These are phyloP conservation scores for Hucho hucho DNA, from an alignment of 2,113 vertebrate species.

Conservation along the genomic window DNA sequence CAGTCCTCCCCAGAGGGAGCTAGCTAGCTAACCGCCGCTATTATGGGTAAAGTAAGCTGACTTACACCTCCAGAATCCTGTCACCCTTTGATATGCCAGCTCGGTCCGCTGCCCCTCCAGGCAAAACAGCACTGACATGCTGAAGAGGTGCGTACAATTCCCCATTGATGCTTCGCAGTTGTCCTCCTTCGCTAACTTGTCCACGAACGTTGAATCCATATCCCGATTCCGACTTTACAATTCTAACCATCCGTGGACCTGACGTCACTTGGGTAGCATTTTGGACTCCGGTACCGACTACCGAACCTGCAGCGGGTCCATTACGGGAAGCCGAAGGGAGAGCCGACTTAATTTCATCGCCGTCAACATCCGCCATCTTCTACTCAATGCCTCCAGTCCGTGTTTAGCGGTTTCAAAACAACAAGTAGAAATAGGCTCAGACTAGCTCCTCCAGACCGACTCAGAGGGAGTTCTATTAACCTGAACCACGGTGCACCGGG, in stretches of 20 bases:
- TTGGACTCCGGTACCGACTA: conserved; percentile 67
- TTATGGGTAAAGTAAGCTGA: conserved; percentile 47
- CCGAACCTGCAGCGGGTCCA: conserved; percentile 76
- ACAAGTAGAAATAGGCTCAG: conserved; percentile 26
- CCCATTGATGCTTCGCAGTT: conserved; percentile 96
- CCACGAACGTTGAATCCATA: conserved; percentile 97
- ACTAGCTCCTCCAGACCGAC: conserved; percentile 31
- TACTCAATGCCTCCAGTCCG: conserved; percentile 54
- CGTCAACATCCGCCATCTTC: conserved; percentile 92
- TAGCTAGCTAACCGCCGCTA: background rate
- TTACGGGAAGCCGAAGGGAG: conserved; percentile 74
- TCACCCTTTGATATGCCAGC: conserved; percentile 92
- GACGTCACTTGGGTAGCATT: conserved; percentile 59
- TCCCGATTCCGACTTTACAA: conserved; percentile 93
- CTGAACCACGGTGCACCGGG: no score
- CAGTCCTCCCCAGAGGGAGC: background rate
- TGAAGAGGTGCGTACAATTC: conserved; percentile 96
- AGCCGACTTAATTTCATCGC: conserved; percentile 77
- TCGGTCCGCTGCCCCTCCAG: conserved; percentile 90
- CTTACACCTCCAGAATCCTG: conserved; percentile 96
- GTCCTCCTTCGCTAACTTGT: conserved; percentile 95
- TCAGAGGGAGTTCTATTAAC: no score
- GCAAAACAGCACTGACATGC: conserved; percentile 94
- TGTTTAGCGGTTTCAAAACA: conserved; percentile 59
- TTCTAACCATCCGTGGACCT: conserved; percentile 88